Percentiles rank a stretch among this genome's conserved stretches.
phyloP scores from a whole-genome alignment of 2,797 vertebrate genomes.

The Anniella stebbinsi region DNA sequence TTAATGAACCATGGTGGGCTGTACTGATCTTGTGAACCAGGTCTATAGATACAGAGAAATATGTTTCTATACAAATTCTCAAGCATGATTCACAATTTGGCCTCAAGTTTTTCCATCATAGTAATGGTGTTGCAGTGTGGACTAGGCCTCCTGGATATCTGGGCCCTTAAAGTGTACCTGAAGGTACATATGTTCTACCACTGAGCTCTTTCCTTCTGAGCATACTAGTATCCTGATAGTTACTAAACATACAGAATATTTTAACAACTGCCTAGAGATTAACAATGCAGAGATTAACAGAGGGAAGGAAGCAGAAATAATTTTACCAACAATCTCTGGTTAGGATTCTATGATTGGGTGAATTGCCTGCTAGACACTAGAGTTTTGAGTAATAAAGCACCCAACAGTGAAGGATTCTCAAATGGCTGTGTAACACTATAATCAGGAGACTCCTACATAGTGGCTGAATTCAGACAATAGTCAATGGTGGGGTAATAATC shows the following conservation, averaged over 20 bases:
- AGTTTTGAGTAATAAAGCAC: not conserved
- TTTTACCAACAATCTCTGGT: not conserved
- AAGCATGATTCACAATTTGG: not conserved
- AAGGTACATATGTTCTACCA: not conserved
- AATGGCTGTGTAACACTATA: too few species aligned
- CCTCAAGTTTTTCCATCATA: not conserved
- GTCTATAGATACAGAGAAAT: not conserved
- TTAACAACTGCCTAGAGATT: not conserved
- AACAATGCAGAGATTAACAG: constrained; percentile 4
- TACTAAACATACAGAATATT: not conserved
- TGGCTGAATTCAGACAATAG: too few species aligned
- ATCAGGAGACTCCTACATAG: not conserved
- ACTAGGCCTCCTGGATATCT: not conserved
- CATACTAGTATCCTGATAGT: not conserved
- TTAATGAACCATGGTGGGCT: too few species aligned
- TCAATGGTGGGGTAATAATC: too few species aligned
- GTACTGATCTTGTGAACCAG: too few species aligned
- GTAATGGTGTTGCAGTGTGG: not conserved
- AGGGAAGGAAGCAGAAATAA: not conserved
- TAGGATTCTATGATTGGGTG: not conserved
- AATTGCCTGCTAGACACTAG: not conserved
- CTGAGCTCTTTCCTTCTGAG: not conserved
- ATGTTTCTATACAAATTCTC: not conserved
- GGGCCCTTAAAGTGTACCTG: not conserved
- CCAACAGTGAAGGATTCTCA: not conserved